phyloP scores from a whole-genome alignment of 2,797 vertebrate genomes.

The Sebastiscus albofasciatus region DNA sequence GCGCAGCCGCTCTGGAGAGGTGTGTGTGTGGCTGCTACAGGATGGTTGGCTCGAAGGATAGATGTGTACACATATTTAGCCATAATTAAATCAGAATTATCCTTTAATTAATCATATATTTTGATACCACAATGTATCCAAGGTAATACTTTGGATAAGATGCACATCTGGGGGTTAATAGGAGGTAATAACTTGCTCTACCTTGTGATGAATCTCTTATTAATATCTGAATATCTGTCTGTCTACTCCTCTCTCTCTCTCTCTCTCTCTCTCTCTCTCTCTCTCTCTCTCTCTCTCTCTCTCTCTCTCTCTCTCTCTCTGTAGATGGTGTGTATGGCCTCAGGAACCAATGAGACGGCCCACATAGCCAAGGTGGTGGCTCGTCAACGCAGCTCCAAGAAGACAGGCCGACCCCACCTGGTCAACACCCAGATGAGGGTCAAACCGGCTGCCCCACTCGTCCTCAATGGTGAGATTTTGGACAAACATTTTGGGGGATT shows the following conservation, averaged over 20 bases:
- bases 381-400: constrained; percentile 91
- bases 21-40: constrained; percentile 51
- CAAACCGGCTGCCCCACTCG: constrained; percentile 85
- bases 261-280: neutral
- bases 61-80: neutral
- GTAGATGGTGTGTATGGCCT: constrained; percentile 85
- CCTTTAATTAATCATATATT: neutral
- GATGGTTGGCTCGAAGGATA: neutral
- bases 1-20: constrained; percentile 87
- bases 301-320: neutral
- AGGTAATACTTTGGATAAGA: neutral
- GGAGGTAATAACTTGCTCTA: neutral
- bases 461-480: constrained; percentile 84
- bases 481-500: fast-evolving
- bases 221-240: neutral
- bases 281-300: neutral
- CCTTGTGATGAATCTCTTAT: neutral
- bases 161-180: neutral
- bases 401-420: constrained; percentile 85
- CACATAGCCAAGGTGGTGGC: constrained; percentile 90
- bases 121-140: neutral
- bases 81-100: neutral
- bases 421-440: constrained; percentile 96
- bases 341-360: constrained; percentile 82
- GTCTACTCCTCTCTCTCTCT: neutral